Percentiles rank a stretch among this genome's conserved stretches.
These are phyloP conservation scores for Andrena praecox DNA, from an alignment of 2,888 invertebrate species.

Conservation along the genomic window DNA sequence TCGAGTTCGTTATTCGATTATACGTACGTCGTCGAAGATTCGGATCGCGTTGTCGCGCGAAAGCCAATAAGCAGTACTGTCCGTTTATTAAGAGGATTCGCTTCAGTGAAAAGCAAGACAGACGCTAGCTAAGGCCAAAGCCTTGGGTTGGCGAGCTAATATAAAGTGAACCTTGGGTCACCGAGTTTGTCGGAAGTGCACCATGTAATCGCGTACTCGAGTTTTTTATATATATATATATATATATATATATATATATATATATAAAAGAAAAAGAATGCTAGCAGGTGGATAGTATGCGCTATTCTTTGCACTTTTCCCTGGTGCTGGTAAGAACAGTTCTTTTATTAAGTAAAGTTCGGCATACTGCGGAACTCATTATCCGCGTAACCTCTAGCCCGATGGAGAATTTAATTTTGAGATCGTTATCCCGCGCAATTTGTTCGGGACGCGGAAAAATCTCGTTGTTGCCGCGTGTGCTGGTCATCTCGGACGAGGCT, in stretches of 20 bases:
- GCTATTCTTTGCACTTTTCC: conserved; percentile 22
- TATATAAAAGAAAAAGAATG: conserved; percentile 24
- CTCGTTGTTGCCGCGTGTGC: conserved; percentile 47
- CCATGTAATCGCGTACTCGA: conserved; percentile 24
- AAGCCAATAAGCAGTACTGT: background rate
- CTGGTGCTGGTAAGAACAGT: conserved; percentile 17
- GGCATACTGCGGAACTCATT: conserved; percentile 41
- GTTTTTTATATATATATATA: conserved; percentile 18
- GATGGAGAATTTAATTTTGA: conserved; percentile 61
- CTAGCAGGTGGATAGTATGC: conserved; percentile 21
- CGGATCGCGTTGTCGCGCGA: background rate
- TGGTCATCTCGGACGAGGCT: conserved; percentile 20
- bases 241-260: background rate
- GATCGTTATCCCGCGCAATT: conserved; percentile 51
- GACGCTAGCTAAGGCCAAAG: background rate
- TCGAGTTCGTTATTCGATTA: too few species aligned
- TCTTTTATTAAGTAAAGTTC: conserved; percentile 50
- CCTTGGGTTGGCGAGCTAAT: conserved; percentile 14
- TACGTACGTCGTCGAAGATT: background rate
- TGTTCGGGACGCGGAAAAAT: conserved; percentile 32
- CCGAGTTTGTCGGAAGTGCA: conserved; percentile 15
- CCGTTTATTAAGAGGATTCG: background rate
- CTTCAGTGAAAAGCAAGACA: background rate
- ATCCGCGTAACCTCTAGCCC: conserved; percentile 28
- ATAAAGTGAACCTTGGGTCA: conserved; percentile 7